Percentiles rank a stretch among this genome's conserved stretches.
These are phyloP conservation scores for Strix aluco DNA, from an alignment of 2,113 vertebrate species.

Conservation along the genomic window DNA sequence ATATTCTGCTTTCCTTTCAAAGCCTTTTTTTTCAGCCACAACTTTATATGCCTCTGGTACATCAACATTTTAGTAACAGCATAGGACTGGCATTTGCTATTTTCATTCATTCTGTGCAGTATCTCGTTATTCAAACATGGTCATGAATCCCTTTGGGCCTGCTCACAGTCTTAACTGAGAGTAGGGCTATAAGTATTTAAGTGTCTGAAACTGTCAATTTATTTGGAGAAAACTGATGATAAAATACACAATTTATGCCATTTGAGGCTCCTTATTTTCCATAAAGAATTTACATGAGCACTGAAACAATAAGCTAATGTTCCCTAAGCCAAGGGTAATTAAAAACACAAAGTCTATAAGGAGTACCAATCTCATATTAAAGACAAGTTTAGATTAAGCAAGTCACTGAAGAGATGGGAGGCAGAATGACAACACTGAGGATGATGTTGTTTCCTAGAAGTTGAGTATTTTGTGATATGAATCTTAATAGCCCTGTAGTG, in stretches of 20 bases:
- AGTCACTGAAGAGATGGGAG: neutral
- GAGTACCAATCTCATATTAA: neutral
- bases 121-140: neutral
- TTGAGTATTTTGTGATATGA: neutral
- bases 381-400: neutral
- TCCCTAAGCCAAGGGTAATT: neutral
- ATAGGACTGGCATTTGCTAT: neutral
- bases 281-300: neutral
- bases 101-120: neutral
- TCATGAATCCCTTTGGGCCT: neutral
- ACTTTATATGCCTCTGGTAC: neutral
- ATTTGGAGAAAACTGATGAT: neutral
- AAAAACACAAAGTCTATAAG: neutral
- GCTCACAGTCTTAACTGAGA: neutral
- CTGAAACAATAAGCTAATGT: neutral
- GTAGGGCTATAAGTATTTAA: neutral
- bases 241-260: neutral
- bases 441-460: neutral
- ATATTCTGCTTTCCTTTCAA: neutral
- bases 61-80: neutral
- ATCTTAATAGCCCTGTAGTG: neutral
- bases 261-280: neutral
- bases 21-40: neutral
- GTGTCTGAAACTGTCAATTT: neutral
- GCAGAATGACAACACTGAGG: neutral